Base-by-base conservation (phyloP, 2,113 vertebrate genomes). In the Arvicanthis niloticus region DNA sequence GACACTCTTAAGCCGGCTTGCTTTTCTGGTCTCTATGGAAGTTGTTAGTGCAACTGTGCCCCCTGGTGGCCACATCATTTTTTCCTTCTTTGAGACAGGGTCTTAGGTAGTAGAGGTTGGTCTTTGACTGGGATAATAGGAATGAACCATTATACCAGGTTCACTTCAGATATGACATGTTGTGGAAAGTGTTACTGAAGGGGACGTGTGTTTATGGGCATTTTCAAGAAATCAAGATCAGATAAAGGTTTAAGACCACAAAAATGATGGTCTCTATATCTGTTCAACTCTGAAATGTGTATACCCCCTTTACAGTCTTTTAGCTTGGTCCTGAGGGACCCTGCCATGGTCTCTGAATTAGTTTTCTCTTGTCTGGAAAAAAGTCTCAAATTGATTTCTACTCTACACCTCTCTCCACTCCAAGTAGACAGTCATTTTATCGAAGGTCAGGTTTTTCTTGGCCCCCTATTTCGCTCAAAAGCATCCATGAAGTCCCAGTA, bases 1-100 rank as follows among this genome's bases (percentile, higher is more conserved):
- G n/a, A n/a, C 12, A 56, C 12, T 26, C 24, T 37, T 19, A 10
- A 9, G 0, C 3, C 5, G 2, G n/a, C 15, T 45, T 29, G 72
- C 37, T 34, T 78, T 67, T 42, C 40, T 24, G 8, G 10, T 67
- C 31, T 88, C 65, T 19, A 60, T 37, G 56, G 13, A 34, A 34
- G 40, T 75, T 91, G 65, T 89, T 78, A 48, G 78, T 70, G 26
- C 96, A 82, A 91, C 37, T 84, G 24, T 91, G 94, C 78, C 97
- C 93, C 89, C 97, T 98, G 82, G 94, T 93, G 97, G 91, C 58
- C 82, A 75, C 6, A 24, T 73, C 4, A n/a, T 40, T 21, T 68
- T 58, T 67, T 31, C 19, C 19, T 51, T 70, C 29, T 70, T 88
- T 56, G 67, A 53, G 34, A 19, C 8, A 56, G 19, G 34, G 3